Conservation (phyloP, 2,113 vertebrate genomes). For the Rhineura floridana region DNA sequence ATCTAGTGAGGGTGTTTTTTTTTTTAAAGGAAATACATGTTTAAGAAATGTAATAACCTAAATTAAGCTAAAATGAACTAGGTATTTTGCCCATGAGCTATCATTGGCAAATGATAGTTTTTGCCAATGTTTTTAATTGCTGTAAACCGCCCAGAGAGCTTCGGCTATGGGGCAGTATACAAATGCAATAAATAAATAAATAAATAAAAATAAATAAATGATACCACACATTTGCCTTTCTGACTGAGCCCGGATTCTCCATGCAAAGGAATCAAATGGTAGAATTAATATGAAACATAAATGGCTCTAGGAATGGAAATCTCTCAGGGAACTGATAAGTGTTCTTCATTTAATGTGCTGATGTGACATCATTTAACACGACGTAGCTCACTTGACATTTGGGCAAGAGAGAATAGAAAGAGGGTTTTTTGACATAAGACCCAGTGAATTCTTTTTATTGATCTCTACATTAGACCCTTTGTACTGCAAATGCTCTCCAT, state of each 20-base stretch:
- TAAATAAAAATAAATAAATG: too few relatives aligned
- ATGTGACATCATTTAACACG: neutral
- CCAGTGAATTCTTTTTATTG: slow-evolving; percentile 1
- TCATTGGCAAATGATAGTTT: neutral
- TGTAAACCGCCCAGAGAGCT: too few relatives aligned
- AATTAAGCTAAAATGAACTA: neutral
- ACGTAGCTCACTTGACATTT: neutral
- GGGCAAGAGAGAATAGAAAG: neutral
- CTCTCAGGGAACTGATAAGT: neutral
- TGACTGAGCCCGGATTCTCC: accelerated
- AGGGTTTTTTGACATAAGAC: neutral
- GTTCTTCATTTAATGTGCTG: neutral
- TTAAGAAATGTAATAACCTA: too few relatives aligned
- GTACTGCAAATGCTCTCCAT: slow-evolving; percentile 20
- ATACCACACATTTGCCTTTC: neutral
- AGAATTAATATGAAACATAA: neutral
- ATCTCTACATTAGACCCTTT: slow-evolving; percentile 20
- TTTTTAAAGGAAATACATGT: too few relatives aligned
- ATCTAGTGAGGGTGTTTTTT: too few relatives aligned
- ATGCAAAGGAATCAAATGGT: neutral
- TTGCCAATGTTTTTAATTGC: too few relatives aligned
- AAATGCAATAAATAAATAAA: too few relatives aligned
- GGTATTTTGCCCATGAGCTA: neutral
- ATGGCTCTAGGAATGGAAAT: neutral
- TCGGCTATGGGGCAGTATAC: too few relatives aligned